Base-by-base conservation (phyloP, 37 sponge, comb jelly and placozoan genomes). In the Diacarnus erythraeanus region DNA sequence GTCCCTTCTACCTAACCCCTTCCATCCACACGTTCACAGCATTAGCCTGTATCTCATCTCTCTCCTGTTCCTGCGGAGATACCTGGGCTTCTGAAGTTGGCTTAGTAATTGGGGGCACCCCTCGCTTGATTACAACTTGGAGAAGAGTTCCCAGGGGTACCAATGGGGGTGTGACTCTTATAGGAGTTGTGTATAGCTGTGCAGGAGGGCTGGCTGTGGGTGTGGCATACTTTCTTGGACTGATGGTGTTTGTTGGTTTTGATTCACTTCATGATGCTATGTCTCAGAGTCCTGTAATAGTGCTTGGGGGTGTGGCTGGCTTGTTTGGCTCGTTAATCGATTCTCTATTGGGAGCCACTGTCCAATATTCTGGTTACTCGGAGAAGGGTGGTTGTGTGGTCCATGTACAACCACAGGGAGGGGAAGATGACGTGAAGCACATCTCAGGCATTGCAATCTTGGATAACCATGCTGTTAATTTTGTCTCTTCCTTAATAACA, bases 31-130 rank as follows among this genome's bases (percentile, higher is more conserved):
- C 77, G 10, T 44, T 91, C 21, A 72, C 35, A 25, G 57, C 79
- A 8, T 29, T 91, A 33, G 89, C 87, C 18, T 81, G 76, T 37
- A 63, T 97, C 23, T 83, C 86, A 2, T 60, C 92, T 36, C 57
- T 97, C 0, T 64, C 87, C 23, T 87, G 95, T 42, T 84, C 81
- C 71, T 91, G 94, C 79, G 97, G 97, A 18, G 97, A 97, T 79
- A 97, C 97, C 2, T 97, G 97, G 97, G 97, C 97, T 27, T 97
- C 97, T 20, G 97, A 97, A 70, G 75, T 97, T 8, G 97, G 97
- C 59, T 91, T 90, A 29, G 92, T 82, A 3, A 22, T 85, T 6
- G 95, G 97, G 23, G 79, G 81, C 18, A 61, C 44, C 17, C 97
- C 97, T n/a, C 60, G 87, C 23, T 78, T 94, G 21, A 85, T 97